phyloP scores from a whole-genome alignment of 2,113 vertebrate genomes.

The Campylomormyrus tamandua region DNA sequence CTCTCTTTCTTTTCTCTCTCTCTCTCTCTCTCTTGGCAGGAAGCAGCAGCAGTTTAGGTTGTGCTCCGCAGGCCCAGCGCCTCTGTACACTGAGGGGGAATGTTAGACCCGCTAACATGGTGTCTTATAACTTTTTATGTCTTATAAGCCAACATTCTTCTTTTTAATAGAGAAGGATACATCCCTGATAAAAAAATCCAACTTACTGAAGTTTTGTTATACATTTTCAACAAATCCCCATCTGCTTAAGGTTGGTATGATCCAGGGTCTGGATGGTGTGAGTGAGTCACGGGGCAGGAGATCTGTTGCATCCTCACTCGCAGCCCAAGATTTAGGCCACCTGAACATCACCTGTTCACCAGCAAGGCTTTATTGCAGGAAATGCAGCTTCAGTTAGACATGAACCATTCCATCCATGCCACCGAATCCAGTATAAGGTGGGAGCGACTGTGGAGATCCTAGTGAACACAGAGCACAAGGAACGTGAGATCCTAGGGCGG shows the following conservation, averaged over 20 bases:
- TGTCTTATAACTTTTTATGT: neutral
- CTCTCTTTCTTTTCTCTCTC: neutral
- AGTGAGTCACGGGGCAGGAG: neutral
- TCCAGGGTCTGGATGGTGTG: neutral
- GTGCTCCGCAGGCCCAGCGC: neutral
- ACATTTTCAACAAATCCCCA: neutral
- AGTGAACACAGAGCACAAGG: neutral
- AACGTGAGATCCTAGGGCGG: neutral
- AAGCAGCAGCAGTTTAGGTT: neutral
- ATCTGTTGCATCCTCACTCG: neutral
- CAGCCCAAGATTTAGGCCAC: neutral
- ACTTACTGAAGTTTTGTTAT: neutral
- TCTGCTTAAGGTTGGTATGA: neutral
- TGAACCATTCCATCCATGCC: neutral
- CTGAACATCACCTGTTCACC: neutral
- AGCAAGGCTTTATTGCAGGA: neutral
- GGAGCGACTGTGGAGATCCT: neutral
- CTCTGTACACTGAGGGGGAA: constrained; percentile 21
- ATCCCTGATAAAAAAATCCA: neutral
- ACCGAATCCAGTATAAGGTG: neutral
- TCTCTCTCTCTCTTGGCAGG: neutral
- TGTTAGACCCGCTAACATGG: neutral
- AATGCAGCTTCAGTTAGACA: neutral
- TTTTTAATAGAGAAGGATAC: neutral
- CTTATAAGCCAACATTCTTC: neutral